These are phyloP conservation scores for Salarias fasciatus DNA, from an alignment of 2,797 vertebrate genomes.

Conservation along the genomic window DNA sequence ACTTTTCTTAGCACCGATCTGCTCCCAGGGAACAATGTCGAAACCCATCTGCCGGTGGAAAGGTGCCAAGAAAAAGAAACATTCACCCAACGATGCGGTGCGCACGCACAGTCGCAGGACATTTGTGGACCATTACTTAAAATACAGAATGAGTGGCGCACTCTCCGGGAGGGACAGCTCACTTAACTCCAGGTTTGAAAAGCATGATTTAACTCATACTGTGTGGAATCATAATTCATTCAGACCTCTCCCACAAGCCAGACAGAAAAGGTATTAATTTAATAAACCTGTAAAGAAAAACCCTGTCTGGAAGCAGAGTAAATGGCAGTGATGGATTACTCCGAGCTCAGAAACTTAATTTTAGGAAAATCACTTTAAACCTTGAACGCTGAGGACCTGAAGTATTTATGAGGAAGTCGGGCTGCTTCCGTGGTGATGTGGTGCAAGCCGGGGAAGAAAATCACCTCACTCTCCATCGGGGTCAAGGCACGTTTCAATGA, in stretches of 20 bases:
- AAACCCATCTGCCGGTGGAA: slow-evolving; percentile 50
- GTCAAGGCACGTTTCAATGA: slow-evolving; percentile 51
- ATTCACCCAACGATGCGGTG: slow-evolving; percentile 54
- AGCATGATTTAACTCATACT: slow-evolving; percentile 58
- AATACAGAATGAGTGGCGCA: slow-evolving; percentile 37
- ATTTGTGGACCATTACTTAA: slow-evolving; percentile 61
- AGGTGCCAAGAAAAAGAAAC: slow-evolving; percentile 54
- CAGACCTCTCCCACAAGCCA: slow-evolving; percentile 64
- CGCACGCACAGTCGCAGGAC: slow-evolving; percentile 35
- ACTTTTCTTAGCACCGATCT: slow-evolving; percentile 38
- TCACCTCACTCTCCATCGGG: slow-evolving; percentile 46
- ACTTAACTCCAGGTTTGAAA: slow-evolving; percentile 55
- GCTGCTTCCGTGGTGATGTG: slow-evolving; percentile 32
- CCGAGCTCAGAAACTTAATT: slow-evolving; percentile 76
- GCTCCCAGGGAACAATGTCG: slow-evolving; percentile 58
- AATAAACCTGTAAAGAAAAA: slow-evolving; percentile 79
- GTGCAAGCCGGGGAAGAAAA: slow-evolving; percentile 41
- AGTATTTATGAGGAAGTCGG: slow-evolving; percentile 77
- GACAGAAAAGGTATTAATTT: slow-evolving; percentile 77
- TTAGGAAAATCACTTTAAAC: slow-evolving; percentile 77
- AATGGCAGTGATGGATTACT: slow-evolving; percentile 80
- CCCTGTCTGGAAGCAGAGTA: slow-evolving; percentile 67
- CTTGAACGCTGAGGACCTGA: slow-evolving; percentile 63
- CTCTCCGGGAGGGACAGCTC: slow-evolving; percentile 37
- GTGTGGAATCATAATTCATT: slow-evolving; percentile 76